A percentile compares a stretch with the other conserved stretches of the same genome.
phyloP scores from a whole-genome alignment of 2,113 vertebrate species.

The Oryctolagus cuniculus region mOryCun1.1 NC_091441.1:34908501-34909000 shows the following conservation, averaged over 20 bases:
- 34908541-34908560: no score
- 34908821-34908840: neutral
- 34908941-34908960: neutral
- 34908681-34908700: neutral
- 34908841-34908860: neutral
- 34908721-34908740: neutral
- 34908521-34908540: no score
- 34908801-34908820: neutral
- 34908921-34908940: neutral
- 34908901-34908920: neutral
- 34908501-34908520: no score
- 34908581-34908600: no score
- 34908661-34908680: no score
- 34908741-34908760: neutral
- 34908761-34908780: neutral
- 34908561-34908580: no score
- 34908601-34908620: no score
- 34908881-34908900: neutral
- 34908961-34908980: neutral
- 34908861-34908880: neutral
- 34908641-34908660: no score
- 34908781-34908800: neutral
- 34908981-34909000: neutral
- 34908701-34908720: constrained; percentile 10
- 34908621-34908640: no score